These are phyloP conservation scores for Brenthis hecate DNA, from an alignment of 2,888 invertebrate species.

Conservation along the genomic window DNA sequence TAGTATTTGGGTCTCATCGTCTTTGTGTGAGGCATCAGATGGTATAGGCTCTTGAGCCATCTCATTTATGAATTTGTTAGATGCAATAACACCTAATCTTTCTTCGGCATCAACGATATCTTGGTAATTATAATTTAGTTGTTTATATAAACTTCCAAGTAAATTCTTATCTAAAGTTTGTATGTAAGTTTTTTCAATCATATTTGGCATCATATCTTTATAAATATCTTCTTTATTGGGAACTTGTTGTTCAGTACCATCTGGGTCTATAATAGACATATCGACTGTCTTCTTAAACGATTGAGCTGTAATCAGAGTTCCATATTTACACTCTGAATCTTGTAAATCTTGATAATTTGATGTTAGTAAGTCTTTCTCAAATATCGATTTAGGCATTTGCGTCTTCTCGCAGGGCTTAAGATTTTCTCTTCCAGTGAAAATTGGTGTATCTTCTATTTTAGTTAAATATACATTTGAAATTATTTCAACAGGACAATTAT, in stretches of 20 bases:
- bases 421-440: not conserved
- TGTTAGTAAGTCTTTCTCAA: constrained; percentile 9
- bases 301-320: constrained; percentile 16
- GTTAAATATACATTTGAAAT: not conserved
- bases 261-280: not conserved
- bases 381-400: not conserved
- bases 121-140: constrained; percentile 33
- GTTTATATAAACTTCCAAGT: constrained; percentile 8
- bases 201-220: not conserved
- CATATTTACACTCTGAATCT: constrained; percentile 51
- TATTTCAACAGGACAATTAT: not conserved
- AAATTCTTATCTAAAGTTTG: constrained; percentile 3
- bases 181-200: not conserved
- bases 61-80: constrained; percentile 7
- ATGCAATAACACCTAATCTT: constrained; percentile 25
- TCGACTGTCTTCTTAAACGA: not conserved
- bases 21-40: not conserved
- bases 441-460: not conserved
- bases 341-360: constrained; percentile 48
- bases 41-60: not conserved
- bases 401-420: not conserved
- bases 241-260: no score
- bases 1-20: not conserved
- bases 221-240: not conserved
- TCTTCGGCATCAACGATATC: constrained; percentile 39